Percentiles rank a stretch among this genome's conserved stretches.
phyloP scores from a whole-genome alignment of 2,888 invertebrate genomes.

The Eupithecia abbreviata region DNA sequence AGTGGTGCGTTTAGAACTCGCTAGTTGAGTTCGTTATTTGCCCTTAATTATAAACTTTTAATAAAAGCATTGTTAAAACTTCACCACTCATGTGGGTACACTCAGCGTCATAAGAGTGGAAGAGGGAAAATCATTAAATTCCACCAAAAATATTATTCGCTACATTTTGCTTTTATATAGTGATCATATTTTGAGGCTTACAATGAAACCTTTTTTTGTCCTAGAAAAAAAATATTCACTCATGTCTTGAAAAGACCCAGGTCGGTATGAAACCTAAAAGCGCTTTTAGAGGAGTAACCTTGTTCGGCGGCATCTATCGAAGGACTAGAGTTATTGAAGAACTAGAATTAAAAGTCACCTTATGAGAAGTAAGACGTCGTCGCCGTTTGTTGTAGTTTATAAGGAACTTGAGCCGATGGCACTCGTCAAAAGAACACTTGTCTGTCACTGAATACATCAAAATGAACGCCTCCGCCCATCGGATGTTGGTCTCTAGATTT shows the following conservation, averaged over 20 bases:
- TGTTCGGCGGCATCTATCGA: not conserved
- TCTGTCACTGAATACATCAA: constrained; percentile 95
- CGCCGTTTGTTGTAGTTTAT: constrained; percentile 91
- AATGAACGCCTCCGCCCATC: constrained; percentile 95
- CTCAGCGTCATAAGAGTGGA: not conserved
- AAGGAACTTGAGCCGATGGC: constrained; percentile 91
- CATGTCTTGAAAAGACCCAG: no score
- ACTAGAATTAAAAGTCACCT: constrained; percentile 63
- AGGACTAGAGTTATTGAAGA: not conserved
- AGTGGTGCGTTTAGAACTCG: not conserved
- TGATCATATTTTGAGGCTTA: no score
- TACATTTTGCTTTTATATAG: not conserved
- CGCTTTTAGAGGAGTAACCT: not conserved
- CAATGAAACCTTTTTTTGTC: no score
- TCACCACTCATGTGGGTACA: constrained; percentile 16
- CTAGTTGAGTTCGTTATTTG: not conserved
- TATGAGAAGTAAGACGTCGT: constrained; percentile 85
- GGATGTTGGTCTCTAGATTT: constrained; percentile 90
- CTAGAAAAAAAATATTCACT: no score
- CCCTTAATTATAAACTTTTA: not conserved
- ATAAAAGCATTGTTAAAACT: constrained; percentile 13
- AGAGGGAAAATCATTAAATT: not conserved
- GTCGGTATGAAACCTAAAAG: not conserved
- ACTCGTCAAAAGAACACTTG: constrained; percentile 94
- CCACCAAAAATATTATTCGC: not conserved